A percentile compares a stretch with the other conserved stretches of the same genome.
Evolutionary conservation across 2,113 vertebrate genomes (phyloP).

Genomic region (Girardinichthys multiradiatus): DNA sequence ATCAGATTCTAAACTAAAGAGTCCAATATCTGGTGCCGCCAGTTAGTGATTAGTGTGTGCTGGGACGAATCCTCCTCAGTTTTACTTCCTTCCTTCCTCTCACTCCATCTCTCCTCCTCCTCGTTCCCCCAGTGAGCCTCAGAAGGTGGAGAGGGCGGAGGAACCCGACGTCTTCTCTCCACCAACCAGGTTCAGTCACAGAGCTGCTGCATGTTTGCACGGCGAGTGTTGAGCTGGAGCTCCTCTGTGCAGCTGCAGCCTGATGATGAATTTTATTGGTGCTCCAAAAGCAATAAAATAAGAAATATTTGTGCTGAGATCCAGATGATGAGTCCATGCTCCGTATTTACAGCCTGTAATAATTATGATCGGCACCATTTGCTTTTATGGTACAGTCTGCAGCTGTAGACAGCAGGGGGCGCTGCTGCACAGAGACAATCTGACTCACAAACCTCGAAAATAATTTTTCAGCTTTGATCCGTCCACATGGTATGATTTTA

Average conservation of each 20-base stretch:
- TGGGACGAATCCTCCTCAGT: not conserved
- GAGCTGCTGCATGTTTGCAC: constrained; percentile 62
- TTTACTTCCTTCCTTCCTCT: constrained; percentile 13
- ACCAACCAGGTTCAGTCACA: constrained; percentile 72
- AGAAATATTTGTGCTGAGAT: not conserved
- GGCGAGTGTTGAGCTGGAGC: not conserved
- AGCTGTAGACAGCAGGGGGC: not conserved
- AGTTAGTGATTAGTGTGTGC: too few relatives aligned
- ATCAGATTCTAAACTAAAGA: too few relatives aligned
- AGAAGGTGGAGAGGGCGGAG: constrained; percentile 73
- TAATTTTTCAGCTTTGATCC: too few relatives aligned
- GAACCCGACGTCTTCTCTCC: constrained; percentile 82
- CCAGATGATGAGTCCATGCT: not conserved
- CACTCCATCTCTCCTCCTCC: not conserved
- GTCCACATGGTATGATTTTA: not conserved
- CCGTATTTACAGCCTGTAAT: not conserved
- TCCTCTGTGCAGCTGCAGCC: too few relatives aligned
- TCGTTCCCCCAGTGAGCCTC: constrained; percentile 71
- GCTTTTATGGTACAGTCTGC: not conserved
- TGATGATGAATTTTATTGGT: not conserved
- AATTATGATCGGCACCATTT: not conserved
- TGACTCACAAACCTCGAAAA: too few relatives aligned
- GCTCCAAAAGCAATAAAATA: not conserved
- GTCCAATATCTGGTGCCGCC: too few relatives aligned
- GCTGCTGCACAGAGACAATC: not conserved